A percentile compares a stretch with the other conserved stretches of the same genome.
Conservation (phyloP, 1,140 invertebrate species). For the Euura saliciscinereae region DNA sequence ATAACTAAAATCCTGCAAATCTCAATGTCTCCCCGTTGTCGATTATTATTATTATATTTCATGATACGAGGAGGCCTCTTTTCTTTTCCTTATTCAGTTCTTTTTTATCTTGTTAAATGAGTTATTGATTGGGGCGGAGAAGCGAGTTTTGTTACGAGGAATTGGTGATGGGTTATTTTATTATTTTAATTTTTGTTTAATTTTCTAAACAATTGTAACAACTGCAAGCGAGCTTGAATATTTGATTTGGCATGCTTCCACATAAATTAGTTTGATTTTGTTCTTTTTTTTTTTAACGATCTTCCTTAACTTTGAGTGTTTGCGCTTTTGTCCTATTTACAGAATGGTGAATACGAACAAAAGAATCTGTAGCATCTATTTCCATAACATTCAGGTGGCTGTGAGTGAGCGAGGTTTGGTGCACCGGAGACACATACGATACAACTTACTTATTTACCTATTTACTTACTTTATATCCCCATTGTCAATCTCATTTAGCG, state of each 20-base stretch:
- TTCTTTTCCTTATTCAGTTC: too few species aligned
- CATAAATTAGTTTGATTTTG: background rate
- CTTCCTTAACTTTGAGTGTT: conserved; percentile 1
- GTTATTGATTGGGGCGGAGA: background rate
- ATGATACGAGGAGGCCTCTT: too few species aligned
- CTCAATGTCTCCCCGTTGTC: too few species aligned
- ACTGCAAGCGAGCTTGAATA: conserved; percentile 3
- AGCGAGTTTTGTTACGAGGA: background rate
- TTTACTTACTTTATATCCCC: background rate
- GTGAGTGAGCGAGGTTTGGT: background rate
- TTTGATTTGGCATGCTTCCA: background rate
- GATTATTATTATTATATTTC: too few species aligned
- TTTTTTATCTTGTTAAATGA: background rate
- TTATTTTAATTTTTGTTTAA: too few species aligned
- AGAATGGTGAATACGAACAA: conserved; percentile 1
- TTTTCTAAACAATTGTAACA: background rate
- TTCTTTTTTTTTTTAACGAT: background rate
- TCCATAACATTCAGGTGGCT: conserved; percentile 3
- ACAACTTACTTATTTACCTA: background rate
- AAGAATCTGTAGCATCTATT: conserved; percentile 1
- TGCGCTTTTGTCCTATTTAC: conserved; percentile 5
- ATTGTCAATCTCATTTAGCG: background rate
- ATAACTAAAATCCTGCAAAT: too few species aligned
- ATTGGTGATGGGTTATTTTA: background rate
- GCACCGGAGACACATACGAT: background rate